These are phyloP conservation scores for Aegotheles bennettii DNA, from an alignment of 2,113 vertebrate species.

Conservation along the genomic window DNA sequence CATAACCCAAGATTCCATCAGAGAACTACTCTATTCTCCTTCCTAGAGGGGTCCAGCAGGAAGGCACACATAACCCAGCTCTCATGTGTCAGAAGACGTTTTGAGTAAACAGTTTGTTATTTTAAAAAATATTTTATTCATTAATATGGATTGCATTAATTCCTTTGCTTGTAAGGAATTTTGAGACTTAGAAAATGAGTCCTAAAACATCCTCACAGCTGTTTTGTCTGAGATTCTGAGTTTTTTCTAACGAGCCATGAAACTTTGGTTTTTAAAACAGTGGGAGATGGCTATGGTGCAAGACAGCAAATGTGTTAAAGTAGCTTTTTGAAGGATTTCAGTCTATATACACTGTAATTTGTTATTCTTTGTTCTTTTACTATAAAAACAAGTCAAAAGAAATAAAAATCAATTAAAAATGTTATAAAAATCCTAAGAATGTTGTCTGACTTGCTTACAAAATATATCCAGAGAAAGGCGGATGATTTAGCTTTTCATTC, in stretches of 20 bases:
- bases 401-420: slow-evolving; percentile 26
- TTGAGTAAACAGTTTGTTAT: neutral
- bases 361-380: slow-evolving; percentile 48
- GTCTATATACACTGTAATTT: neutral
- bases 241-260: neutral
- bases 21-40: neutral
- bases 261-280: neutral
- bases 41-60: neutral
- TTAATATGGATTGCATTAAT: neutral
- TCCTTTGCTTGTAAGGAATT: slow-evolving; percentile 26
- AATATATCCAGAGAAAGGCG: neutral
- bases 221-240: neutral
- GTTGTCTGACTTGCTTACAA: neutral
- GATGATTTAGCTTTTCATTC: neutral
- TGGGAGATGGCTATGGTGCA: neutral
- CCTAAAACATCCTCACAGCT: neutral
- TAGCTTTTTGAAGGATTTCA: neutral
- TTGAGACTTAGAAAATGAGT: neutral
- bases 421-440: neutral
- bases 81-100: neutral
- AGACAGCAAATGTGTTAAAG: slow-evolving; percentile 5
- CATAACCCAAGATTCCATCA: neutral
- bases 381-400: slow-evolving; percentile 50
- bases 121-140: slow-evolving; percentile 7
- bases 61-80: neutral